Evolutionary conservation across 2,113 vertebrate species (phyloP), one percentile per base, ranked within the genome.

Genomic region (Limnothrissa miodon): DNA sequence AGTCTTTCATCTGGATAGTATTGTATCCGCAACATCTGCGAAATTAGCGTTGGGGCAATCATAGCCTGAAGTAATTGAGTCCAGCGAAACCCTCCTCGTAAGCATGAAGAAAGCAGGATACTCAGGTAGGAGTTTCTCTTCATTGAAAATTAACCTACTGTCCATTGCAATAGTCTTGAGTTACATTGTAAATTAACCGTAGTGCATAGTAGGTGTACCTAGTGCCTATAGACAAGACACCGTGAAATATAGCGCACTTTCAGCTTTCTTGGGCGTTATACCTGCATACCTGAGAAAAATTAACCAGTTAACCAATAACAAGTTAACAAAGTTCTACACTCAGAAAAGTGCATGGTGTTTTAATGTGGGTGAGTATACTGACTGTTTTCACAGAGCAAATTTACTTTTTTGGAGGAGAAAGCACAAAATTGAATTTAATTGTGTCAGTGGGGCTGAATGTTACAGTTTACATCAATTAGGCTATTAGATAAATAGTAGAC

Each of bases 31-130:
- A 74, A 33, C 5, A 39, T 17, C 33, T 33, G 29, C 66, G 66
- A 66, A 36, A 36, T 36, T 36, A 74, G 29, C 10, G 10, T 74
- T 36, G 62, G 25, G 13, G 4, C 62, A 13, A 7, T 29, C 17
- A 51, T 19, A 23, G 21, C n/a, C n/a, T n/a, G 23, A 21, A 6
- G 19, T 19, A 23, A 19, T 56, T 56, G 19, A 23, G 19, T 23
- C 51, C 21, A 56, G 51, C 19, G 19, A 23, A 5, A 4, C 17
- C 48, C 17, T 53, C 23, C 51, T 21, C 19, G 13, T 15, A 74
- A 74, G 33, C 11, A 74, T 74, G 66, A 74, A 74, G 66, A 74
- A 74, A 74, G 66, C 66, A 11, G 66, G 66, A 74, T 74, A 74
- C 66, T 74, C 66, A 74, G 66, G 66, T 74, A 74, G 29, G 66